phyloP scores from a whole-genome alignment of 2,797 vertebrate species.

The Lacerta viridis region DNA sequence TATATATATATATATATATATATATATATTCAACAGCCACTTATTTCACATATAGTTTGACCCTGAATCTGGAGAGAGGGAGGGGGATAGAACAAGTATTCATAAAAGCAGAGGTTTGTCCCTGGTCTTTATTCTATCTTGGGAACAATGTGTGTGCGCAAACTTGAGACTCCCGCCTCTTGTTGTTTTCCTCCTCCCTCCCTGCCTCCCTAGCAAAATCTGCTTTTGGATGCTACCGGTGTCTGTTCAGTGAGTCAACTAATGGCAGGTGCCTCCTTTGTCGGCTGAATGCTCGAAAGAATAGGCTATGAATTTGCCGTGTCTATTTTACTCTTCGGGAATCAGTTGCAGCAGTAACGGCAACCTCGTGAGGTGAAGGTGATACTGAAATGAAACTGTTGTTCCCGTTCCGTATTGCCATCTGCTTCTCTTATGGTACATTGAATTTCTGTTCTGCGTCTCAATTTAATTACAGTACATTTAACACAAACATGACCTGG shows the following conservation, averaged over 20 bases:
- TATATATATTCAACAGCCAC: background rate
- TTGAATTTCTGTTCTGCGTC: slow-evolving; percentile 4
- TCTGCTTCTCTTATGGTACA: rapidly evolving
- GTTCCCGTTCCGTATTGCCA: background rate
- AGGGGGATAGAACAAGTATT: background rate
- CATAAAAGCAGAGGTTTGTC: background rate
- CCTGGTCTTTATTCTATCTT: background rate
- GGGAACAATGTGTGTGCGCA: background rate
- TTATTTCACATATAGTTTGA: background rate
- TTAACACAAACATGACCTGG: background rate
- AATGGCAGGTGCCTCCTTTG: background rate
- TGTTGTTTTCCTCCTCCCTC: no score
- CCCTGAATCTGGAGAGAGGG: background rate
- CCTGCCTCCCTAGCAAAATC: background rate
- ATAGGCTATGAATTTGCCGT: background rate
- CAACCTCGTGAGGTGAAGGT: background rate
- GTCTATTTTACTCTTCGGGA: background rate
- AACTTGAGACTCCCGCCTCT: background rate
- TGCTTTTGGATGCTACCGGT: background rate
- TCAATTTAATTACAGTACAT: slow-evolving; percentile 16
- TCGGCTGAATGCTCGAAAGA: background rate
- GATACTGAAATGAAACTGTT: background rate
- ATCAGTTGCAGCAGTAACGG: background rate
- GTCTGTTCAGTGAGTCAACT: no score
- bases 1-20: no score